Conservation (phyloP, 1,140 invertebrate genomes). For the Drosophila ercepeae region DNA sequence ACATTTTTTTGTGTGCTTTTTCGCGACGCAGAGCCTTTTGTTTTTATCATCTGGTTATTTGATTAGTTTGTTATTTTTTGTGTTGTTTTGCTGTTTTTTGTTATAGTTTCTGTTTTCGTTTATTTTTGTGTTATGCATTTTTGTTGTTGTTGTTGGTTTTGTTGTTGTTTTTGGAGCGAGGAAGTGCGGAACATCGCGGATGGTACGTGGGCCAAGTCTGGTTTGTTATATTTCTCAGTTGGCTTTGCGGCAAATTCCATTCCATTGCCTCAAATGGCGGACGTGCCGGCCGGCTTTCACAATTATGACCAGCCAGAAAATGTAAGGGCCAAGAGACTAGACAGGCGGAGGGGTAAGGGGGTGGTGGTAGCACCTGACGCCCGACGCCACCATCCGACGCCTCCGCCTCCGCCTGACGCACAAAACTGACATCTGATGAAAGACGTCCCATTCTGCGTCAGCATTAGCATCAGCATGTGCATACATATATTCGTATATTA, state of each 20-base stretch:
- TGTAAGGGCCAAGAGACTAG: background rate
- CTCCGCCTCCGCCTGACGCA: constrained; percentile 55
- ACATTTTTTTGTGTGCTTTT: background rate
- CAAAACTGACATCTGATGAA: constrained; percentile 19
- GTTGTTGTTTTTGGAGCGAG: background rate
- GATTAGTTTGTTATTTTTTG: background rate
- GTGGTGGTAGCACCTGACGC: constrained; percentile 2
- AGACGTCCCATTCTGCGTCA: constrained; percentile 34
- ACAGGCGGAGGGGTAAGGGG: background rate
- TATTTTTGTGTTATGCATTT: background rate
- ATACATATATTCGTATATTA: too few species aligned
- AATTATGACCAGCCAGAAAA: background rate
- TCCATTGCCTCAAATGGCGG: constrained; percentile 20
- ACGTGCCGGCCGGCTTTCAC: constrained; percentile 41
- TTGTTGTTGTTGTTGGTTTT: too few species aligned
- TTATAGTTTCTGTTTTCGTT: background rate
- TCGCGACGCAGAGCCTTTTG: constrained; percentile 1
- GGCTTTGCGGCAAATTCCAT: constrained; percentile 24
- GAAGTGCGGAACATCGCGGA: background rate
- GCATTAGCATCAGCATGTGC: too few species aligned
- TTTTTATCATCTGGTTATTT: constrained; percentile 7
- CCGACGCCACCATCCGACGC: too few species aligned
- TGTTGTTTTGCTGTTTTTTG: background rate
- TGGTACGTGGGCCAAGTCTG: constrained; percentile 31
- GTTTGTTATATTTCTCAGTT: constrained; percentile 12